Evolutionary conservation across 2,888 invertebrate species (phyloP).

Genomic region (Timema podura): DNA sequence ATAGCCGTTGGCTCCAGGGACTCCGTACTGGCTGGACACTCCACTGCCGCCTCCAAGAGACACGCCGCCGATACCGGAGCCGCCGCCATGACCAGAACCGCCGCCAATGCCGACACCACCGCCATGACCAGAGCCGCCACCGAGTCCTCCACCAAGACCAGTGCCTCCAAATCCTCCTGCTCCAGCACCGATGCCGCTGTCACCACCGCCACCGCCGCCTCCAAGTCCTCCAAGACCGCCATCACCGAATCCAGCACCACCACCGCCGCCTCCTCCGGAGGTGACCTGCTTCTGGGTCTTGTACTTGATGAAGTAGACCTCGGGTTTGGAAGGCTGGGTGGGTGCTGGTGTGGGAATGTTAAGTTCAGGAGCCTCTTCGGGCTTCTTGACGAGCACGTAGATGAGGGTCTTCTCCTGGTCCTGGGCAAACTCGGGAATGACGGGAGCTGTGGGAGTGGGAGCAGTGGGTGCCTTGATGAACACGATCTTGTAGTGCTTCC

Average conservation of each 20-base stretch:
- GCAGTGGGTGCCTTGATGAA: constrained; percentile 89
- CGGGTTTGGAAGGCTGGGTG: constrained; percentile 82
- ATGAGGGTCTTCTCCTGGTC: constrained; percentile 80
- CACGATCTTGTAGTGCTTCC: constrained; percentile 85
- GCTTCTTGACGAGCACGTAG: constrained; percentile 84
- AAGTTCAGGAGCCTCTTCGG: constrained; percentile 79
- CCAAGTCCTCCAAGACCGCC: constrained; percentile 35
- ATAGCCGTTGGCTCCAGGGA: constrained; percentile 20
- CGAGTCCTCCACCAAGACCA: constrained; percentile 26
- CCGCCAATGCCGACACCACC: constrained; percentile 36
- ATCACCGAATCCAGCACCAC: constrained; percentile 41
- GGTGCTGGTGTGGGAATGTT: constrained; percentile 73
- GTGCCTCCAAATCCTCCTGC: constrained; percentile 29
- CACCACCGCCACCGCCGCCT: constrained; percentile 41
- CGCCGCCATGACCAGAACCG: constrained; percentile 23
- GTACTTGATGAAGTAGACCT: constrained; percentile 87
- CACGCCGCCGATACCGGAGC: constrained; percentile 24
- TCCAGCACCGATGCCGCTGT: constrained; percentile 38
- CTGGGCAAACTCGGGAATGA: constrained; percentile 67
- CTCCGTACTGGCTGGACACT: constrained; percentile 27
- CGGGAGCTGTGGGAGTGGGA: constrained; percentile 75
- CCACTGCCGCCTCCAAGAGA: constrained; percentile 33
- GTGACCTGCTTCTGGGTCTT: constrained; percentile 56
- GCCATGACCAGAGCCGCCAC: constrained; percentile 34
- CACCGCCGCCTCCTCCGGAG: constrained; percentile 45